Conservation (phyloP, 1,140 invertebrate genomes). For the Neodiprion virginianus region DNA sequence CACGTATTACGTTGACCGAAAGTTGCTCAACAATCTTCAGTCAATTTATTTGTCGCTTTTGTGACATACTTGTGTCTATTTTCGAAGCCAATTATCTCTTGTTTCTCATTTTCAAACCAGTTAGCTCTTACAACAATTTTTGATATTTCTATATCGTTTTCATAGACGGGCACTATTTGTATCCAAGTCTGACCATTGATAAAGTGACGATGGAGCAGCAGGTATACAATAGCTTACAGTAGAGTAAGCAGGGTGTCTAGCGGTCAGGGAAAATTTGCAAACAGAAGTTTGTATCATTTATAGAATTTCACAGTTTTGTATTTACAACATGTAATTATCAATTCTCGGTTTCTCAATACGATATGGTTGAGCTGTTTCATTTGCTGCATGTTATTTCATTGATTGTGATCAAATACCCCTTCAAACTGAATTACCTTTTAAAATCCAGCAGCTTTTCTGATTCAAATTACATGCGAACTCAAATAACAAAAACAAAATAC, state of each 20-base stretch:
- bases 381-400: background rate
- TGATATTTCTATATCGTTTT: slow-evolving; percentile 26
- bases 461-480: no score
- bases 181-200: slow-evolving; percentile 37
- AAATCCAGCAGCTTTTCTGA: no score
- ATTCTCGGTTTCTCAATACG: background rate
- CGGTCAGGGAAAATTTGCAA: background rate
- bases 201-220: slow-evolving; percentile 46
- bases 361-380: background rate
- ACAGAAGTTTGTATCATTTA: background rate
- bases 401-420: background rate
- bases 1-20: no score
- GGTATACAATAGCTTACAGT: slow-evolving; percentile 29
- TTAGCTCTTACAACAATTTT: background rate
- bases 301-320: background rate
- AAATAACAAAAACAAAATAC: no score
- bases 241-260: no score
- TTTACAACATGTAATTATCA: background rate
- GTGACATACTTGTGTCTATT: no score
- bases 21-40: no score
- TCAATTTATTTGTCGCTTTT: no score
- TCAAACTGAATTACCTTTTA: background rate
- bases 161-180: slow-evolving; percentile 42
- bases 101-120: no score
- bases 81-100: no score